Percentiles rank a stretch among this genome's conserved stretches.
These are phyloP conservation scores for Morpho deidamia DNA, from an alignment of 2,888 invertebrate genomes.

Conservation along the genomic window DNA sequence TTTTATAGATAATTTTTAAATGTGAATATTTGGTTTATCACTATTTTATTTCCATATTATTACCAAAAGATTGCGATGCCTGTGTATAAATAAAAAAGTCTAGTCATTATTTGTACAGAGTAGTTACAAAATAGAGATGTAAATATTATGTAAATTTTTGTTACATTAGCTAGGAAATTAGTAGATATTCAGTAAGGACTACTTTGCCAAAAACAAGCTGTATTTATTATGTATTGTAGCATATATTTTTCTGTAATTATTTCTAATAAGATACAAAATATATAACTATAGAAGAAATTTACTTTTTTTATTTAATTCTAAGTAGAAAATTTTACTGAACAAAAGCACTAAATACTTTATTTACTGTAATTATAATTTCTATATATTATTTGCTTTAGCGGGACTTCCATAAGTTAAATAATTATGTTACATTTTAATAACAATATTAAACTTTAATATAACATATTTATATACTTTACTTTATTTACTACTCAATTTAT, in stretches of 20 bases:
- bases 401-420: too few relatives aligned
- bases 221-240: constrained; percentile 57
- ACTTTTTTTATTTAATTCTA: constrained; percentile 1
- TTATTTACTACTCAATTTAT: too few relatives aligned
- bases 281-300: constrained; percentile 32
- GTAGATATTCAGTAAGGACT: constrained; percentile 26
- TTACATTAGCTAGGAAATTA: constrained; percentile 37
- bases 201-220: constrained; percentile 32
- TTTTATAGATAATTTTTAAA: not conserved
- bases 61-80: constrained; percentile 28
- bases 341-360: too few relatives aligned
- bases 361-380: too few relatives aligned
- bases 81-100: constrained; percentile 34
- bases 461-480: too few relatives aligned
- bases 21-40: constrained; percentile 19
- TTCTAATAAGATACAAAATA: constrained; percentile 35
- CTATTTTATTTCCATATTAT: constrained; percentile 14
- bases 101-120: constrained; percentile 74
- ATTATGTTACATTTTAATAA: too few relatives aligned
- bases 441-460: too few relatives aligned
- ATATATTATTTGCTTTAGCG: too few relatives aligned
- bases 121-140: constrained; percentile 38
- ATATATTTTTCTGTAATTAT: constrained; percentile 63
- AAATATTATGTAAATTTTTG: constrained; percentile 37
- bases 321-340: not conserved